These are phyloP conservation scores for Selene dorsalis DNA, from an alignment of 2,797 vertebrate genomes.

Conservation along the genomic window DNA sequence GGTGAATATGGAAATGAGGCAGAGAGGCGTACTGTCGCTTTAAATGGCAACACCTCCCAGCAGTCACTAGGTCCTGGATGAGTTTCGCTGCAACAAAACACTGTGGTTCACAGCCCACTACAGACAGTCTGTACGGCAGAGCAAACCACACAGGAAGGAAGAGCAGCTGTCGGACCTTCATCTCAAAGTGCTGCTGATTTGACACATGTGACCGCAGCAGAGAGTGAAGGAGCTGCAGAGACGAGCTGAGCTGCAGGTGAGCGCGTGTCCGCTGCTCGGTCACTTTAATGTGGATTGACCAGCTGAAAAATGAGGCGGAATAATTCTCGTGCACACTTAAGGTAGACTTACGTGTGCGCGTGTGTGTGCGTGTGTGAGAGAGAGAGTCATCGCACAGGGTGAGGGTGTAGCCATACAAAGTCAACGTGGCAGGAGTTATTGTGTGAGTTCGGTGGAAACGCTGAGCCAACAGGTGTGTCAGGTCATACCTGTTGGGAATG, in stretches of 20 bases:
- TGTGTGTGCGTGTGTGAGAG: not conserved
- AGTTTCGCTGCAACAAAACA: conserved; percentile 72
- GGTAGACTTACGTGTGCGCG: not conserved
- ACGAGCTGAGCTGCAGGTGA: conserved; percentile 61
- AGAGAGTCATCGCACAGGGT: fast-evolving
- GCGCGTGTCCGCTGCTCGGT: not conserved
- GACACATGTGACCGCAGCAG: conserved; percentile 26
- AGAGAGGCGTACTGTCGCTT: conserved; percentile 79
- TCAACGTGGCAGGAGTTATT: not conserved
- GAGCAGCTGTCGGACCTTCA: conserved; percentile 7
- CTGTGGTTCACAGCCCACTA: conserved; percentile 42
- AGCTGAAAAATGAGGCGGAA: not conserved
- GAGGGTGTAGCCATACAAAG: not conserved
- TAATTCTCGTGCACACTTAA: not conserved
- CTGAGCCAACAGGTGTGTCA: conserved; percentile 77
- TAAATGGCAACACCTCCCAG: conserved; percentile 80
- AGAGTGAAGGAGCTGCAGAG: conserved; percentile 8
- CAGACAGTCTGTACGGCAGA: conserved; percentile 41
- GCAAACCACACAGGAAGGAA: conserved; percentile 44
- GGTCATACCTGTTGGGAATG: conserved; percentile 81
- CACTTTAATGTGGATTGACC: not conserved
- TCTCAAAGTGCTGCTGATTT: not conserved
- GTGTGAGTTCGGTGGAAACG: conserved; percentile 21
- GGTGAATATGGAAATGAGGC: conserved; percentile 16
- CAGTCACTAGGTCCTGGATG: conserved; percentile 60